Evolutionary conservation across 2,113 vertebrate species (phyloP).

Genomic region (Gambusia holbrooki): DNA sequence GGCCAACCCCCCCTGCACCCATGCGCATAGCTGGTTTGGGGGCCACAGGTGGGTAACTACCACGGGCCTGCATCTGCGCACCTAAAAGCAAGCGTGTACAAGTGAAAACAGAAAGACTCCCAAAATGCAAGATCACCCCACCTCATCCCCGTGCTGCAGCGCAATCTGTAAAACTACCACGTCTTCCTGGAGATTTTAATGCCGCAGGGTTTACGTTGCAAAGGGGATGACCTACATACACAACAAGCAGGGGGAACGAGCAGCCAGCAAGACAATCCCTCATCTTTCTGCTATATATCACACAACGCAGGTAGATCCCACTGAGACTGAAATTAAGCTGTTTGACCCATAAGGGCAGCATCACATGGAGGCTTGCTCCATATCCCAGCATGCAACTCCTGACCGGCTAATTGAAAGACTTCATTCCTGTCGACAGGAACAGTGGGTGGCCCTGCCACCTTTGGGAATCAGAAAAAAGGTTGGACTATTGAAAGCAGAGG

Average conservation of each 20-base stretch:
- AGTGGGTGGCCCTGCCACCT: slow-evolving; percentile 47
- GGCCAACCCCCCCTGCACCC: slow-evolving; percentile 55
- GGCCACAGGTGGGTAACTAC: slow-evolving; percentile 71
- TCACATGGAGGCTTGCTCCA: slow-evolving; percentile 54
- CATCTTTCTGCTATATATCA: slow-evolving; percentile 17
- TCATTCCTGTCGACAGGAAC: slow-evolving; percentile 31
- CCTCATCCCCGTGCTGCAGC: slow-evolving; percentile 55
- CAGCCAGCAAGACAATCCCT: neutral
- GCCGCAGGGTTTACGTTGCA: slow-evolving; percentile 63
- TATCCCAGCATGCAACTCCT: slow-evolving; percentile 59
- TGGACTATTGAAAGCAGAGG: slow-evolving; percentile 35
- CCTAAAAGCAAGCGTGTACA: slow-evolving; percentile 47
- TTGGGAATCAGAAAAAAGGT: slow-evolving; percentile 57
- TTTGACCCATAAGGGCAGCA: slow-evolving; percentile 42
- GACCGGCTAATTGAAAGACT: slow-evolving; percentile 51
- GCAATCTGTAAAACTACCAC: slow-evolving; percentile 41
- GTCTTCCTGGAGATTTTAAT: slow-evolving; percentile 67
- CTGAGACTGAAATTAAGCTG: slow-evolving; percentile 41
- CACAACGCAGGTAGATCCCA: slow-evolving; percentile 42
- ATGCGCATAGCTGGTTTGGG: slow-evolving; percentile 71
- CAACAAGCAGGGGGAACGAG: slow-evolving; percentile 46
- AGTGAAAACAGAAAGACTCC: slow-evolving; percentile 26
- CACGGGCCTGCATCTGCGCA: slow-evolving; percentile 55
- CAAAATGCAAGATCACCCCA: slow-evolving; percentile 37
- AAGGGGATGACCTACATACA: slow-evolving; percentile 75